phyloP scores from a whole-genome alignment of 1,140 invertebrate species.

The Lucilia sericata region DNA sequence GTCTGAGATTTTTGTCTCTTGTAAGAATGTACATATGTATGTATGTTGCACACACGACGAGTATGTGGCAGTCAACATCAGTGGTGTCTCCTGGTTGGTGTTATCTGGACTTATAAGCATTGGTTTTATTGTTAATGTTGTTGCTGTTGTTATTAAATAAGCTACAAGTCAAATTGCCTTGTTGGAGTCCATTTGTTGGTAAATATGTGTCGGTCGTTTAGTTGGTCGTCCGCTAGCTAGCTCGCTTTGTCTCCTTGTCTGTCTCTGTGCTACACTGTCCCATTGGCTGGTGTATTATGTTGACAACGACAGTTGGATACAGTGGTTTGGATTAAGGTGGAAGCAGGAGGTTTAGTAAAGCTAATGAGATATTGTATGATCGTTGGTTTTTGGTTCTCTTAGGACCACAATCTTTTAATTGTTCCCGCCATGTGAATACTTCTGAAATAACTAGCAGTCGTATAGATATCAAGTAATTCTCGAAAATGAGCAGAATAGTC shows the following conservation, averaged over 20 bases:
- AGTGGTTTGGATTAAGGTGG: too few relatives aligned
- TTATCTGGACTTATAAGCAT: slow-evolving; percentile 41
- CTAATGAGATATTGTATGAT: too few relatives aligned
- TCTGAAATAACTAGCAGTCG: too few relatives aligned
- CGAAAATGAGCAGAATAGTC: too few relatives aligned
- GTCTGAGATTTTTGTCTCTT: slow-evolving; percentile 2
- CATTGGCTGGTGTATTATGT: neutral
- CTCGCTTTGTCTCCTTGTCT: neutral
- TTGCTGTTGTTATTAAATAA: slow-evolving; percentile 37
- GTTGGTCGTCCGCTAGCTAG: too few relatives aligned
- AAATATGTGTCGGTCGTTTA: neutral
- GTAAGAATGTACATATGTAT: too few relatives aligned
- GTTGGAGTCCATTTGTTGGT: slow-evolving; percentile 31
- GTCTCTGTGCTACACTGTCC: neutral
- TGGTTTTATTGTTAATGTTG: slow-evolving; percentile 42
- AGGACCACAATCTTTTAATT: too few relatives aligned
- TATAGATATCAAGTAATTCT: too few relatives aligned
- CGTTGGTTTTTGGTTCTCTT: too few relatives aligned
- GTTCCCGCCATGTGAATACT: too few relatives aligned
- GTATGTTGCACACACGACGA: too few relatives aligned
- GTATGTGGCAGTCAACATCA: neutral
- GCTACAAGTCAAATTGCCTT: slow-evolving; percentile 38
- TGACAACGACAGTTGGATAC: neutral
- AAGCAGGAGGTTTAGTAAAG: too few relatives aligned
- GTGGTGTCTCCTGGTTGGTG: neutral